A percentile compares a stretch with the other conserved stretches of the same genome.
These are phyloP conservation scores for Druceiella hillmani DNA, from an alignment of 2,888 invertebrate genomes.

Conservation along the genomic window DNA sequence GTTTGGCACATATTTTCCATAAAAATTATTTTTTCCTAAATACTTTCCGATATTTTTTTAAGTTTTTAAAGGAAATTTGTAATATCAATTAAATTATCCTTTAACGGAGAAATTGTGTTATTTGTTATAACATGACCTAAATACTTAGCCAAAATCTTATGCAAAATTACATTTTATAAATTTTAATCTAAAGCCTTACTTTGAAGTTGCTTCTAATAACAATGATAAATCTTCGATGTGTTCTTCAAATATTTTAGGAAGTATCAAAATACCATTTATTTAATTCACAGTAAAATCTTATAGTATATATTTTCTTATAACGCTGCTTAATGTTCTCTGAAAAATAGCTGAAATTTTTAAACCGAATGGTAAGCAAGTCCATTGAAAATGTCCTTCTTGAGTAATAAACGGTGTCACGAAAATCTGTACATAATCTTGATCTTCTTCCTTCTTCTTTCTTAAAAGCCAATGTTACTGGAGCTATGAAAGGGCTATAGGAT, in stretches of 20 bases:
- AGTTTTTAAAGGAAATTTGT: slow-evolving; percentile 13
- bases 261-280: slow-evolving; percentile 23
- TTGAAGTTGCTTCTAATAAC: slow-evolving; percentile 12
- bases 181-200: slow-evolving; percentile 15
- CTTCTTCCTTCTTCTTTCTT: slow-evolving; percentile 2
- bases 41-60: slow-evolving; percentile 16
- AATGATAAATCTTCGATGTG: slow-evolving; percentile 17
- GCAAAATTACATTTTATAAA: slow-evolving; percentile 9
- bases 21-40: slow-evolving; percentile 3
- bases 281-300: slow-evolving; percentile 19
- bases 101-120: slow-evolving; percentile 8
- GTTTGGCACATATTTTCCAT: slow-evolving; percentile 8
- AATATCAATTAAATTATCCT: slow-evolving; percentile 11
- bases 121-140: slow-evolving; percentile 9
- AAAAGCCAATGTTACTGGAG: slow-evolving; percentile 9
- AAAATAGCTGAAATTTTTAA: slow-evolving; percentile 21
- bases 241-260: slow-evolving; percentile 20
- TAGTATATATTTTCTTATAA: slow-evolving; percentile 1
- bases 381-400: slow-evolving; percentile 23
- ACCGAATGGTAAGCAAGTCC: slow-evolving; percentile 22
- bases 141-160: slow-evolving; percentile 9
- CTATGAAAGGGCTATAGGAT: slow-evolving; percentile 13
- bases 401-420: slow-evolving; percentile 21
- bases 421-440: neutral
- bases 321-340: slow-evolving; percentile 13